Conservation (phyloP, 2,888 invertebrate genomes). For the Thymelicus lineola region DNA sequence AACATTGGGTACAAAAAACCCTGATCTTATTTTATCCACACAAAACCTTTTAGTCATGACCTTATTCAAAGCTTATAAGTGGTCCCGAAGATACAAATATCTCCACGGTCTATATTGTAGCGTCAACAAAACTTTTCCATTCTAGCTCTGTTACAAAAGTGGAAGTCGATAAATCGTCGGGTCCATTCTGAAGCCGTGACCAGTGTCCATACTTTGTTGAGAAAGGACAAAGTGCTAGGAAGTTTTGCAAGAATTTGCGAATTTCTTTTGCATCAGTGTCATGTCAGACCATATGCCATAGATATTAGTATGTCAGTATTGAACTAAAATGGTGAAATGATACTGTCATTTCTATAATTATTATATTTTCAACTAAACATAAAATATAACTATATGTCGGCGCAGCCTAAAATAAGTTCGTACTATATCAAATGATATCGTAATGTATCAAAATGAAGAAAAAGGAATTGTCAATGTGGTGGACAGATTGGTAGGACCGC, state of each 20-base stretch:
- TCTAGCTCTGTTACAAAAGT: conserved; percentile 27
- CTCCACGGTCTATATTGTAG: conserved; percentile 1
- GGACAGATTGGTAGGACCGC: too few relatives aligned
- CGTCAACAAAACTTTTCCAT: conserved; percentile 30
- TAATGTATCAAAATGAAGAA: too few relatives aligned
- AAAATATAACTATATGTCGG: too few relatives aligned
- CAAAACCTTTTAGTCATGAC: conserved; percentile 4
- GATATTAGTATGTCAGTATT: too few relatives aligned
- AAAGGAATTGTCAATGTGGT: too few relatives aligned
- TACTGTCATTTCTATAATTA: too few relatives aligned
- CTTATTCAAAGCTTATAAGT: conserved; percentile 8
- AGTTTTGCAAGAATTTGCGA: conserved; percentile 13
- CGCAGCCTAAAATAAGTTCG: too few relatives aligned
- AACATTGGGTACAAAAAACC: neutral
- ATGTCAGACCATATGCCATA: neutral
- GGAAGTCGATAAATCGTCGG: conserved; percentile 28
- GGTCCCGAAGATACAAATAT: conserved; percentile 4
- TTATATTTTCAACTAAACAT: too few relatives aligned
- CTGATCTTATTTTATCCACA: neutral
- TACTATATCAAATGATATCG: too few relatives aligned
- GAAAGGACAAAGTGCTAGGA: conserved; percentile 24
- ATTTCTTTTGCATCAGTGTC: conserved; percentile 6
- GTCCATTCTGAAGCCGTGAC: conserved; percentile 15
- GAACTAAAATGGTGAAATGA: too few relatives aligned
- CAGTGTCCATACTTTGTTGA: conserved; percentile 30